Base-by-base conservation (phyloP, 2,797 vertebrate species). In the Chaenodraco wilsoni region DNA sequence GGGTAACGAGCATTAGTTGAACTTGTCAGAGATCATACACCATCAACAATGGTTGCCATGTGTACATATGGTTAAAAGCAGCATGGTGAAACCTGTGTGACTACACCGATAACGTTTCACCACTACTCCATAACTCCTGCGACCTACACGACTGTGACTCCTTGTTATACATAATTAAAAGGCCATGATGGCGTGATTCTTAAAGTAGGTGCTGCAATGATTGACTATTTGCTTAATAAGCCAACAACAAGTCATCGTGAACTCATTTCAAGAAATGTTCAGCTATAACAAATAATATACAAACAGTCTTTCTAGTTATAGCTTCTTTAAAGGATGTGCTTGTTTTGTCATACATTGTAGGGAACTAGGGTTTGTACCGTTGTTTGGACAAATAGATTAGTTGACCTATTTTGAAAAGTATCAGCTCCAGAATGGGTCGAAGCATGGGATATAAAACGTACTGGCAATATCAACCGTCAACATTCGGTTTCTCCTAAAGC, bases 401-500 rank as follows among this genome's bases (percentile, higher is more conserved):
- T 5, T 14, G 15, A 10, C 27, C 4, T 5, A 27, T 27, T 27
- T 27, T 5, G 10, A 37, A 23, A 37, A 16, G n/a, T 2, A 27
- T 14, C 2, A 0, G 9, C 4, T 43, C 13, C 31, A 12, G 16
- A 33, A 50, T 1, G 40, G 40, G 43, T 27, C 5, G 0, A 27
- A 27, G 0, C 27, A 27, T 27, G 27, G 4, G 27, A 51, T n/a
- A 2, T 52, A 41, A 44, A 57, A 37, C 21, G 27, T 3, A 19
- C 10, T 50, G 27, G 2, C 2, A 5, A 3, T 8, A 60, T 37
- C 23, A 66, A 67, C 14, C 61, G 50, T n/a, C 41, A 45, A 62
- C 65, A 57, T 55, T 74, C 21, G 40, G 46, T 23, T 19, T 75
- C 40, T 59, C 13, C 60, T 21, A 17, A 55, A 55, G 57, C 46